A percentile compares a stretch with the other conserved stretches of the same genome.
phyloP scores from a whole-genome alignment of 2,888 invertebrate genomes.

The Dendrolimus houi region DNA sequence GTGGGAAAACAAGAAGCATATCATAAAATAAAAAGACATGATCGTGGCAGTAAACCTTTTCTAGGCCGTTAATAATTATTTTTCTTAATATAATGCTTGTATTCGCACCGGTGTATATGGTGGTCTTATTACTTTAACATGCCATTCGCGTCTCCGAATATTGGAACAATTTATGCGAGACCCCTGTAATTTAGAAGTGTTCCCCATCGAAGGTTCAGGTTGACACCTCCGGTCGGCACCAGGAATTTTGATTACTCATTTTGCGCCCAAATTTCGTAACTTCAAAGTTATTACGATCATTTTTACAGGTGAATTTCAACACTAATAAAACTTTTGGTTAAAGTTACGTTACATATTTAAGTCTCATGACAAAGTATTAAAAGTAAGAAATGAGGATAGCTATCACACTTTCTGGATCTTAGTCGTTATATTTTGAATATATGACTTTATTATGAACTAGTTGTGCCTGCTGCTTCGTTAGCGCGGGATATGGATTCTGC shows the following conservation, averaged over 20 bases:
- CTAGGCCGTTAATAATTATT: too few relatives aligned
- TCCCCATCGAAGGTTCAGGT: slow-evolving; percentile 65
- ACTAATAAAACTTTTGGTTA: background rate
- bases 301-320: background rate
- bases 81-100: too few relatives aligned
- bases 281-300: background rate
- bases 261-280: slow-evolving; percentile 5
- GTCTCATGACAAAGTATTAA: background rate
- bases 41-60: too few relatives aligned
- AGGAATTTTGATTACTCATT: slow-evolving; percentile 52
- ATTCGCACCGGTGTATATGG: slow-evolving; percentile 30
- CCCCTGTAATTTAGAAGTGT: slow-evolving; percentile 70
- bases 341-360: background rate
- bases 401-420: too few relatives aligned
- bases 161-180: slow-evolving; percentile 72
- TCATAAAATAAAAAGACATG: too few relatives aligned
- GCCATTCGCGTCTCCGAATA: slow-evolving; percentile 62
- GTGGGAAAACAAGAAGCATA: too few relatives aligned
- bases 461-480: too few relatives aligned
- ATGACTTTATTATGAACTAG: too few relatives aligned
- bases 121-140: slow-evolving; percentile 53
- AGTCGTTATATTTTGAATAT: too few relatives aligned
- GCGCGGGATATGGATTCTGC: too few relatives aligned
- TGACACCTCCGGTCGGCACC: slow-evolving; percentile 46
- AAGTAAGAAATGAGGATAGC: too few relatives aligned